Evolutionary conservation across 23 tunicate species (phyloP).

Genomic region (Clavelina lepadiformis): DNA sequence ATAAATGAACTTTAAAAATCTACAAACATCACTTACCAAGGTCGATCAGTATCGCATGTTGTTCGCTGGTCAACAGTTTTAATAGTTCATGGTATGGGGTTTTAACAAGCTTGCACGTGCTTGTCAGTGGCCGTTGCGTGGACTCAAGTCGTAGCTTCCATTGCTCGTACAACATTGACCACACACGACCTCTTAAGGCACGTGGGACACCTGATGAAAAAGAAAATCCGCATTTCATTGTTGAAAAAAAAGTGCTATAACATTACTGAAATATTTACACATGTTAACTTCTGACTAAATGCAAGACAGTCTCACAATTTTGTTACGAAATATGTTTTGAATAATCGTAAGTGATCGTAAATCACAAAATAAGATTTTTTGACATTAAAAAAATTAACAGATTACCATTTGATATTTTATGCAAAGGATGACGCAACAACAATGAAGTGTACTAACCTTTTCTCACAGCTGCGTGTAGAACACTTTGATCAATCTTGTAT

Average conservation of each 20-base stretch:
- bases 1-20: no score
- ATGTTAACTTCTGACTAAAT: no score
- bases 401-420: no score
- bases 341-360: no score
- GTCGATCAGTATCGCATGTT: slow-evolving; percentile 91
- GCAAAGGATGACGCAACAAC: no score
- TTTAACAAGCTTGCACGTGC: neutral
- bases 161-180: slow-evolving; percentile 66
- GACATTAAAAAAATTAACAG: no score
- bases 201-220: slow-evolving; percentile 35
- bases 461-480: slow-evolving; percentile 58
- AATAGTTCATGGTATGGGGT: slow-evolving; percentile 39
- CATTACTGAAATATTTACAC: no score
- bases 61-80: slow-evolving; percentile 68
- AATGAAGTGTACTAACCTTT: slow-evolving; percentile 41
- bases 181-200: slow-evolving; percentile 57
- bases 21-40: slow-evolving; percentile 25
- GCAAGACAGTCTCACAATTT: no score
- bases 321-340: no score
- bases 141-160: slow-evolving; percentile 37
- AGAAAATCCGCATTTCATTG: no score
- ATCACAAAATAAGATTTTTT: no score
- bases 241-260: no score
- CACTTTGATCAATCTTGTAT: slow-evolving; percentile 35
- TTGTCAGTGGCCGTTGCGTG: neutral